phyloP scores from a whole-genome alignment of 2,113 vertebrate species.

The Pituophis catenifer region DNA sequence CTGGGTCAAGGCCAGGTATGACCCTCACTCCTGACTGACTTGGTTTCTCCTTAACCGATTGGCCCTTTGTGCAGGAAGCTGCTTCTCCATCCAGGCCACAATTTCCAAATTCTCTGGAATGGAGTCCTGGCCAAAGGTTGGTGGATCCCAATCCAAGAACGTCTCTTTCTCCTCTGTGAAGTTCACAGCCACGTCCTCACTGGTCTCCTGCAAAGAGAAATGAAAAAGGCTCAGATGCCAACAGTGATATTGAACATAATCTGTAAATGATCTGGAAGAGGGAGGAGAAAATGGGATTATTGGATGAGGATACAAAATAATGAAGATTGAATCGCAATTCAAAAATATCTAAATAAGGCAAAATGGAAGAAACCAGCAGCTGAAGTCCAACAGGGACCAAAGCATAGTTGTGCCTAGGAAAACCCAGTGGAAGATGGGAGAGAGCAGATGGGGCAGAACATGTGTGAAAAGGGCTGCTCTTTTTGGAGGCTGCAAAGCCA shows the following conservation, averaged over 20 bases:
- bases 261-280: neutral
- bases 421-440: no score
- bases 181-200: neutral
- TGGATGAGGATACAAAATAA: neutral
- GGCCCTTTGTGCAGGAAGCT: no score
- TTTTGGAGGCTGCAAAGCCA: no score
- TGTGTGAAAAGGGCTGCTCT: no score
- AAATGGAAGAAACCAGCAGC: neutral
- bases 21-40: neutral
- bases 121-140: no score
- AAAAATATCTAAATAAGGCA: neutral
- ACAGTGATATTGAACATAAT: neutral
- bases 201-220: neutral
- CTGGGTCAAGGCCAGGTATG: neutral
- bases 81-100: no score
- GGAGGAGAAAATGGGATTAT: neutral
- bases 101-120: no score
- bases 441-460: no score
- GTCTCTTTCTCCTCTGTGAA: neutral
- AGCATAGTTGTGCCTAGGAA: no score
- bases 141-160: neutral
- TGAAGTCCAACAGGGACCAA: neutral
- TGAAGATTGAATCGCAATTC: neutral
- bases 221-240: neutral
- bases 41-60: neutral